phyloP scores from a whole-genome alignment of 2,888 invertebrate genomes.

The Amphipoea lucens region DNA sequence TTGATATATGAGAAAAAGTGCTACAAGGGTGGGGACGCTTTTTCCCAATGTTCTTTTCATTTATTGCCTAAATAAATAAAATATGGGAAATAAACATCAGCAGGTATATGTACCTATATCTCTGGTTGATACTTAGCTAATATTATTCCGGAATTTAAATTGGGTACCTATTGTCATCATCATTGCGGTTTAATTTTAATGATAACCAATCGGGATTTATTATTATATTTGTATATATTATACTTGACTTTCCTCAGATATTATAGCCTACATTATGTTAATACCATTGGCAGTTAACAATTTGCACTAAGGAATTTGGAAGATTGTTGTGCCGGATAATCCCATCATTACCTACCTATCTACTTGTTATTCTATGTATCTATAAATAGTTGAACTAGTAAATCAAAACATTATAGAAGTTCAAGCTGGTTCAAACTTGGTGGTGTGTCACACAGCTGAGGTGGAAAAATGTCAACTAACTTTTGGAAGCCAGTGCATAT shows the following conservation, averaged over 20 bases:
- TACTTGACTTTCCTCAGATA: background rate
- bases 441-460: too few species aligned
- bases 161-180: background rate
- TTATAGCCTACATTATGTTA: background rate
- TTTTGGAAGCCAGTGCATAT: background rate
- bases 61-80: too few species aligned
- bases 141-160: background rate
- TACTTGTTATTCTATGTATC: background rate
- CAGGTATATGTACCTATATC: background rate
- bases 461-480: too few species aligned
- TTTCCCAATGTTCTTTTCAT: too few species aligned
- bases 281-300: background rate
- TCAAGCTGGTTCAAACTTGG: too few species aligned
- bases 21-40: too few species aligned
- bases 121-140: background rate
- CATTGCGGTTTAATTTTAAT: slow-evolving; percentile 19
- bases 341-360: background rate
- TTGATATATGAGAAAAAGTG: too few species aligned
- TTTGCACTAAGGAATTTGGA: background rate
- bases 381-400: too few species aligned
- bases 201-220: background rate
- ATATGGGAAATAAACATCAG: too few species aligned
- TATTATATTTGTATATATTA: background rate
- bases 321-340: background rate
- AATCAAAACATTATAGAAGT: too few species aligned